These are phyloP conservation scores for Mastigias papua DNA, from an alignment of 30 jellyfish, hydroid and myxozoan species.

Conservation along the genomic window DNA sequence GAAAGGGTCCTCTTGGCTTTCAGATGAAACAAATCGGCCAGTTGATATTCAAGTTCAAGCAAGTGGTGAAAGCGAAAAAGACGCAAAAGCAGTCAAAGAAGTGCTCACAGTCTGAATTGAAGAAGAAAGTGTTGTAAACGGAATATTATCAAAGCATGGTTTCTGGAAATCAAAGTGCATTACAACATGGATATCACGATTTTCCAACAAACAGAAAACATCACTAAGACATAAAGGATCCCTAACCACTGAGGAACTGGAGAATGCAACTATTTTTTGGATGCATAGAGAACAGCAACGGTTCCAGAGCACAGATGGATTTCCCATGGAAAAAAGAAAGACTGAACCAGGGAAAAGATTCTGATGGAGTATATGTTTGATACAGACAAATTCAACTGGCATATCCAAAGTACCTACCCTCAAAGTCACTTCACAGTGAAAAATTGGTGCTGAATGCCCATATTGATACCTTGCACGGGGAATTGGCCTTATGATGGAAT, in stretches of 20 bases:
- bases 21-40: constrained; percentile 52
- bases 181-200: background rate
- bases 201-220: background rate
- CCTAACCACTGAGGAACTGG: constrained; percentile 46
- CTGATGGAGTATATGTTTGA: constrained; percentile 17
- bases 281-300: background rate
- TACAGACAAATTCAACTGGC: constrained; percentile 43
- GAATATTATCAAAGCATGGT: background rate
- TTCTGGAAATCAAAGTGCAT: constrained; percentile 8
- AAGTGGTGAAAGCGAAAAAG: constrained; percentile 57
- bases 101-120: constrained; percentile 37
- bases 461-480: constrained; percentile 41
- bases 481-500: constrained; percentile 44
- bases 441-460: constrained; percentile 19
- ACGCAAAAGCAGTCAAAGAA: constrained; percentile 45
- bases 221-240: constrained; percentile 23
- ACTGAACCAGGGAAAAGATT: constrained; percentile 23
- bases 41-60: constrained; percentile 29
- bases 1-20: constrained; percentile 64
- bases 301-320: constrained; percentile 17
- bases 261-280: constrained; percentile 6
- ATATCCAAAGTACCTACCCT: constrained; percentile 48
- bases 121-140: constrained; percentile 8
- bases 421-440: constrained; percentile 22
- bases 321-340: constrained; percentile 23